Conservation (phyloP, 2,797 vertebrate species). For the Trachops cirrhosus region DNA sequence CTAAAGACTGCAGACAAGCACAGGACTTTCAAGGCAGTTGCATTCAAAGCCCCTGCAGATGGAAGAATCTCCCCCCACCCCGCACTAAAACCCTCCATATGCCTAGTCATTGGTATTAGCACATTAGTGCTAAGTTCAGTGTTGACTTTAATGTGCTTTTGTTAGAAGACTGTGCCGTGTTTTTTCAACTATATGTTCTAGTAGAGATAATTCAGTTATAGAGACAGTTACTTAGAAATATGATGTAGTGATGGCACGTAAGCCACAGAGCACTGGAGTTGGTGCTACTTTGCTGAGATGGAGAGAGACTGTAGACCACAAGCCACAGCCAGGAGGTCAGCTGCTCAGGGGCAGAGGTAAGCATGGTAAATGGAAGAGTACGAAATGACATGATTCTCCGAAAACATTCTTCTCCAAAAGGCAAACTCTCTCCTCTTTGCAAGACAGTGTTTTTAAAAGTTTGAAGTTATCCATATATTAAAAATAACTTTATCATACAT, state of each 20-base stretch:
- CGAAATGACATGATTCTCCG: background rate
- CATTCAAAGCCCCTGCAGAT: background rate
- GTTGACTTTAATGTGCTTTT: background rate
- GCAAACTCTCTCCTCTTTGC: background rate
- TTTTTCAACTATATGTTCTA: background rate
- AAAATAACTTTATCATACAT: background rate
- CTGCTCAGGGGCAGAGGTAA: background rate
- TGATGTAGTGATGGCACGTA: background rate
- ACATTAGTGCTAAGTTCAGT: background rate
- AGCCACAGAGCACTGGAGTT: background rate
- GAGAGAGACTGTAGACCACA: fast-evolving
- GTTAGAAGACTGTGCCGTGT: background rate
- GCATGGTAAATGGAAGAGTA: background rate
- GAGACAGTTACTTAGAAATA: background rate
- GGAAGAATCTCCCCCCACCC: too few relatives aligned
- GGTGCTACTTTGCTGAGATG: background rate
- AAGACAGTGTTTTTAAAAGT: background rate
- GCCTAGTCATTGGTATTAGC: too few relatives aligned
- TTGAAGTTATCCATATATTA: background rate
- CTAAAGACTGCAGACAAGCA: background rate
- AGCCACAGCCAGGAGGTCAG: background rate
- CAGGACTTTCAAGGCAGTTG: background rate
- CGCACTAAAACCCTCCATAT: too few relatives aligned
- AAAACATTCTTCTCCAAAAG: background rate
- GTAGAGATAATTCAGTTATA: background rate